Base-by-base conservation (phyloP, 2,113 vertebrate species). In the Thamnaconus septentrionalis region DNA sequence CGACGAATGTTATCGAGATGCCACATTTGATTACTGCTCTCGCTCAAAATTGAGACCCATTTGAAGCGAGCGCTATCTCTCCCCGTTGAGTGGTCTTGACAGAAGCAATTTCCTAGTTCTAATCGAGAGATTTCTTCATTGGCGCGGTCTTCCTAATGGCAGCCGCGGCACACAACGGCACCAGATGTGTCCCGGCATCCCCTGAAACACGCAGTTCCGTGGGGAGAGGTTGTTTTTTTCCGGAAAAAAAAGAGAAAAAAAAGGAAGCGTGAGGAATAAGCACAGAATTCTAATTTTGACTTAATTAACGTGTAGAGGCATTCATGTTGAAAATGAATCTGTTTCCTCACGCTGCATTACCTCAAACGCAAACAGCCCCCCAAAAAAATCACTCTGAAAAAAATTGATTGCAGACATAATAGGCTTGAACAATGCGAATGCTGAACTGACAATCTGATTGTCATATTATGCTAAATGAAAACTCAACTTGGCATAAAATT, bases 41-140 rank as follows among this genome's bases (percentile, higher is more conserved):
- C 72, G 73, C 71, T 74, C 48, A 50, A 82, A 88, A 87, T 68
- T 80, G 79, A 80, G 84, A 87, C 72, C 75, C 81, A 83, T 59
- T 87, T 89, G 76, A 73, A 81, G 73, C 62, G 50, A 48, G 67
- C 64, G 70, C 72, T 76, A 77, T 86, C 76, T 73, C 57, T 43
- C 53, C 40, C 51, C 11, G 69, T 45, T 79, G 85, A 88, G 79
- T 73, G 64, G 76, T 76, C 76, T 86, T 89, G 90, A 91, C 90
- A 91, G 83, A 87, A 89, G 76, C 88, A 87, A 90, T 90, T 89
- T 88, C 83, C 79, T 7, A 64, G 71, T 77, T 87, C 79, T 87
- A 88, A 88, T 89, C 63, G 76, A 83, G 81, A 85, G 69, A 82
- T 86, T 85, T 87, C 80, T 85, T 81, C 77, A 81, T 73, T 81